Conservation (phyloP, 2,888 invertebrate genomes). For the Maniola hyperantus region DNA sequence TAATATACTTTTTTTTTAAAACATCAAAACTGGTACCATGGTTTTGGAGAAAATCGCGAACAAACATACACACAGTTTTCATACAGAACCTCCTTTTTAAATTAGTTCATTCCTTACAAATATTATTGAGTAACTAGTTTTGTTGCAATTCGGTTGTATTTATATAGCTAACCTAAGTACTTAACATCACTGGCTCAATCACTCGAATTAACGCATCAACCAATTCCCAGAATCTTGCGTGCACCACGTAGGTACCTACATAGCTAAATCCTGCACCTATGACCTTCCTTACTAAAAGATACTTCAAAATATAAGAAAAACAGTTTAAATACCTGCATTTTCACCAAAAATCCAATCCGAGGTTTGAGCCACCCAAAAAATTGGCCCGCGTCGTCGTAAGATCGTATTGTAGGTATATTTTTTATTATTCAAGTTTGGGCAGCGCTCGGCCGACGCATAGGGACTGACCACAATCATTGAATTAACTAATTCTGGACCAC, state of each 20-base stretch:
- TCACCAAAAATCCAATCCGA: not conserved
- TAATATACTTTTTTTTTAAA: too few relatives aligned
- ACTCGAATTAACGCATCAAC: constrained; percentile 22
- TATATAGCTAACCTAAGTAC: too few relatives aligned
- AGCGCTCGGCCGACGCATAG: constrained; percentile 54
- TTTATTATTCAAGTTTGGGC: constrained; percentile 46
- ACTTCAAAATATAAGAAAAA: not conserved
- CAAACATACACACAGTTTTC: too few relatives aligned
- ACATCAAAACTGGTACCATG: too few relatives aligned
- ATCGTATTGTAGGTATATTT: too few relatives aligned
- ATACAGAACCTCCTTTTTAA: too few relatives aligned
- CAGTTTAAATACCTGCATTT: constrained; percentile 23
- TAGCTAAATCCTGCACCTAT: constrained; percentile 5
- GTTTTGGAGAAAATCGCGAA: too few relatives aligned
- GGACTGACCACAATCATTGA: constrained; percentile 66
- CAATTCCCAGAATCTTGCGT: constrained; percentile 20
- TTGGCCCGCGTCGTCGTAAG: not conserved
- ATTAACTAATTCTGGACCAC: constrained; percentile 66
- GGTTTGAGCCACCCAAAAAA: not conserved
- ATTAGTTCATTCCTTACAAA: too few relatives aligned
- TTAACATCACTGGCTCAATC: not conserved
- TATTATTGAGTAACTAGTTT: too few relatives aligned
- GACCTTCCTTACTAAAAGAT: not conserved
- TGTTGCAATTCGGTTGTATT: too few relatives aligned
- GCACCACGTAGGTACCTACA: not conserved